These are phyloP conservation scores for Nematostella vectensis DNA, from an alignment of 92 coral and sea anemone species.

Conservation along the genomic window DNA sequence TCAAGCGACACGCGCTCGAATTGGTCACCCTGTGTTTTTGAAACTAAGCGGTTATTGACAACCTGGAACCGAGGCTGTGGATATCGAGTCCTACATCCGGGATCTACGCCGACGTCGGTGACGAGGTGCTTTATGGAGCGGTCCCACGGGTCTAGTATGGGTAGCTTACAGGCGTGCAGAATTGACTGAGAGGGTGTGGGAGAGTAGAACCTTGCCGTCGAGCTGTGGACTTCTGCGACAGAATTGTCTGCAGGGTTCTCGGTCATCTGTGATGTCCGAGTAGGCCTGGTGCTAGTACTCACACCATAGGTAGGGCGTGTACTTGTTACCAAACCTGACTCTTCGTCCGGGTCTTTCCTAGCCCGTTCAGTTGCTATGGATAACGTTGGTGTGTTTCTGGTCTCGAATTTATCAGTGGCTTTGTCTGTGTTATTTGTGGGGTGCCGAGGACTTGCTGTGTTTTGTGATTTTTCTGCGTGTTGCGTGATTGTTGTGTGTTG, in stretches of 20 bases:
- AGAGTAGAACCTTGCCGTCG: background rate
- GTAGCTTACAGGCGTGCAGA: constrained; percentile 49
- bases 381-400: too few species aligned
- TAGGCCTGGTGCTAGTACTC: too few species aligned
- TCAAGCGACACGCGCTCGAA: constrained; percentile 27
- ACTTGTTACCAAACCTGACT: too few species aligned
- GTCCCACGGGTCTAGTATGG: constrained; percentile 77
- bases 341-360: too few species aligned
- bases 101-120: constrained; percentile 61
- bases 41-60: constrained; percentile 43
- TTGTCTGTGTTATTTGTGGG: too few species aligned
- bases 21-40: constrained; percentile 3
- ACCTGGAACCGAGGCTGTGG: constrained; percentile 55
- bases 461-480: too few species aligned
- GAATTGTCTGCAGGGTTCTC: background rate
- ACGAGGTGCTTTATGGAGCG: constrained; percentile 53
- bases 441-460: too few species aligned
- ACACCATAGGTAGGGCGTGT: too few species aligned
- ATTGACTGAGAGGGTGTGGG: background rate
- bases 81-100: constrained; percentile 47
- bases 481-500: too few species aligned
- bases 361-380: too few species aligned
- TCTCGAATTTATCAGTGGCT: too few species aligned
- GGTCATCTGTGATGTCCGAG: too few species aligned
- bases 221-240: background rate